phyloP scores from a whole-genome alignment of 2,888 invertebrate species.

The Caenorhabditis macrosperma region DNA sequence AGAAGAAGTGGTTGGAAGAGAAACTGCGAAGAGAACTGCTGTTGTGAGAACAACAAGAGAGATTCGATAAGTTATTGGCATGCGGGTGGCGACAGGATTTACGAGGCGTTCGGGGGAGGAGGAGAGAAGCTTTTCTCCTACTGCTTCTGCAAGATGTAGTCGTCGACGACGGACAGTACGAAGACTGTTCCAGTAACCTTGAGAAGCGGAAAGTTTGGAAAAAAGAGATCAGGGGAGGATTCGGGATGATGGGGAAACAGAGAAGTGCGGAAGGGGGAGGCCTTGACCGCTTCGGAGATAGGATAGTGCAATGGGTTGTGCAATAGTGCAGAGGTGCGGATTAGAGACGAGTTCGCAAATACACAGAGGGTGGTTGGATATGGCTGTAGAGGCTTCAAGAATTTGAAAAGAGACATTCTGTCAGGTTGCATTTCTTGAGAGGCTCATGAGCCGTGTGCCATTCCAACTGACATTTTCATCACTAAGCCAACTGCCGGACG shows the following conservation, averaged over 20 bases:
- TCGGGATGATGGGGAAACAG: background rate
- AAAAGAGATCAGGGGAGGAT: constrained; percentile 2
- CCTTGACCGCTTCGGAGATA: constrained; percentile 50
- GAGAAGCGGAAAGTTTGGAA: background rate
- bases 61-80: constrained; percentile 53
- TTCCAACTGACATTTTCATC: too few species aligned
- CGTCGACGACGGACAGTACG: background rate
- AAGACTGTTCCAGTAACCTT: background rate
- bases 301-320: constrained; percentile 30
- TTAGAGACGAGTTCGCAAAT: background rate
- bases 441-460: too few species aligned
- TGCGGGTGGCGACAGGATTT: constrained; percentile 35
- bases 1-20: background rate
- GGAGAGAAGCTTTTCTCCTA: background rate
- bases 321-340: constrained; percentile 38
- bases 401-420: too few species aligned
- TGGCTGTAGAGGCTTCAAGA: too few species aligned
- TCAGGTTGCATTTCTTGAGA: too few species aligned
- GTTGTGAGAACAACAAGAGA: constrained; percentile 37
- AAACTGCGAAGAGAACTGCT: background rate
- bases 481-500: too few species aligned
- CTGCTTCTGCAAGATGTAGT: background rate
- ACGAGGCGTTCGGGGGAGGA: constrained; percentile 1
- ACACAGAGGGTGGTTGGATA: constrained; percentile 6
- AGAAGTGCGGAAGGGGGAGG: constrained; percentile 3